Evolutionary conservation across 1,140 invertebrate genomes (phyloP), one percentile per base, ranked within the genome.

Genomic region (Eubasilissa regina): DNA sequence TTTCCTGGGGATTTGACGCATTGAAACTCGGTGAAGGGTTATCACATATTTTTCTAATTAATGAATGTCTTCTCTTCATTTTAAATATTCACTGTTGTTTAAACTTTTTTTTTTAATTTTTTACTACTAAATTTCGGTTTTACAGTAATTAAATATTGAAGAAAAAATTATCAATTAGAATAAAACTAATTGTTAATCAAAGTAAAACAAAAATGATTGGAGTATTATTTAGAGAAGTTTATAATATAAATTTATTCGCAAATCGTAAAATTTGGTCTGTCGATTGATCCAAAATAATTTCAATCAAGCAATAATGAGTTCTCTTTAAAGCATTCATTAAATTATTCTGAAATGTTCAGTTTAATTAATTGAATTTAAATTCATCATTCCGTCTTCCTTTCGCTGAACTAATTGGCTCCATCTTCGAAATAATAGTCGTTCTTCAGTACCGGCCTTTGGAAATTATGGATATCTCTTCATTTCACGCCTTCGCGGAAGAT

Each of bases 281-380:
- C 11, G n/a, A 15, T 19, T 21, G 56, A 60, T 60, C 13, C 3
- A 60, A 60, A 60, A 60, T 70, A 11, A 48, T 17, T 70, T 70
- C 66, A 70, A 21, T 35, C 15, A n/a, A 53, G 68, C 8, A 53
- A 55, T 53, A 73, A 73, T 55, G 48, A 73, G 47, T 35, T 35
- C 68, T 15, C 45, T 68, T 68, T 19, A 68, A 47, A 19, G 64
- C 64, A 17, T 25, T 25, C 68, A 73, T 73, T 53, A 35, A 73
- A 73, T 68, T 53, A 73, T 73, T 25, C 15, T n/a, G 47, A 55
- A 73, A 55, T 55, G 68, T 55, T 55, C 68, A 53, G 25, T 53
- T 53, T 25, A 73, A 73, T 73, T 73, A 73, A 73, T 21, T 73
- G 25, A 73, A 73, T 73, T 73, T 25, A 73, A 73, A 73, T 73